These are phyloP conservation scores for Turdus rufiventris DNA, from an alignment of 2,113 vertebrate species.

Conservation along the genomic window DNA sequence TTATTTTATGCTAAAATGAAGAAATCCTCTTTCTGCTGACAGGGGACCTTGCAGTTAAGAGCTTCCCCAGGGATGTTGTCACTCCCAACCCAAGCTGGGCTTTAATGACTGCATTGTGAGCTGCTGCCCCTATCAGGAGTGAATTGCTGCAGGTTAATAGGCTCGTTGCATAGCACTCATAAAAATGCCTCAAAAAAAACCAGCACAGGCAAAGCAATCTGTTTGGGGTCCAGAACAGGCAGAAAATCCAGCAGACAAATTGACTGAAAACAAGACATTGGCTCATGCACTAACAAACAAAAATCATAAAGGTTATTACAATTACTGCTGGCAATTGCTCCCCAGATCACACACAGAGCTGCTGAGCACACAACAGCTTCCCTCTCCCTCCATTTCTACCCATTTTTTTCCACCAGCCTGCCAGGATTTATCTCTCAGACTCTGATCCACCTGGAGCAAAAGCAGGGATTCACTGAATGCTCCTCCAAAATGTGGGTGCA, in stretches of 20 bases:
- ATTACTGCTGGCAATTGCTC: not conserved
- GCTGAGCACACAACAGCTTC: not conserved
- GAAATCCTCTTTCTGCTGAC: not conserved
- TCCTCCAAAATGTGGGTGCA: not conserved
- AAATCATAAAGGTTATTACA: not conserved
- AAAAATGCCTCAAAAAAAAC: not conserved
- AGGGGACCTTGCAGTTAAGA: not conserved
- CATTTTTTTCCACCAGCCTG: not conserved
- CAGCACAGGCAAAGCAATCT: not conserved
- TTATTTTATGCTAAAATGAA: not conserved
- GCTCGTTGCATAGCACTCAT: not conserved
- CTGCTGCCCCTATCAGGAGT: not conserved
- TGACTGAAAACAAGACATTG: not conserved
- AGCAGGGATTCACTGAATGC: not conserved
- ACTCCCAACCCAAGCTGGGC: not conserved
- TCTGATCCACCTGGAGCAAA: not conserved
- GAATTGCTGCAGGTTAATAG: not conserved
- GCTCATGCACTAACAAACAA: not conserved
- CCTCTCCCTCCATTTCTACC: not conserved
- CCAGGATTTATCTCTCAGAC: not conserved
- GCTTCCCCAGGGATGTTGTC: not conserved
- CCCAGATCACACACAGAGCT: not conserved
- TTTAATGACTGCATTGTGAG: not conserved
- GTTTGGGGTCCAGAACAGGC: not conserved
- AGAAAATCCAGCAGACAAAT: not conserved